Conservation (phyloP, 2,888 invertebrate genomes). For the Trachelus tabidus region DNA sequence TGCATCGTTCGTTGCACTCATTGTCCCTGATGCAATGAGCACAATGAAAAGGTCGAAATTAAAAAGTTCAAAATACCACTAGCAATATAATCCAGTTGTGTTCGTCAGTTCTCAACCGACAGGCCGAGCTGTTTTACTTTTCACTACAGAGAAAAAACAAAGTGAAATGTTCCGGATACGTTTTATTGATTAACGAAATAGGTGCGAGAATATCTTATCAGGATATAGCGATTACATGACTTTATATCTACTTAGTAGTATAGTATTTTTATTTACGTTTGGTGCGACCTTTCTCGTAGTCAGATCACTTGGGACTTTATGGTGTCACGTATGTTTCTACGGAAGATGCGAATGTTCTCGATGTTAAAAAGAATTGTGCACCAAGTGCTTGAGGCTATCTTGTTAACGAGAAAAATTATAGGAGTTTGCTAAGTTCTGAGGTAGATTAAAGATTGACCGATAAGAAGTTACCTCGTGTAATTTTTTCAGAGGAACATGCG, state of each 20-base stretch:
- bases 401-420: background rate
- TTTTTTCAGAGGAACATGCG: background rate
- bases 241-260: conserved; percentile 17
- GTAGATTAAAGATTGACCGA: background rate
- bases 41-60: background rate
- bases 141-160: background rate
- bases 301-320: background rate
- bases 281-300: background rate
- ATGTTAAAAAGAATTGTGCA: background rate
- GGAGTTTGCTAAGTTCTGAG: background rate
- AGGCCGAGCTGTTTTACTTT: too few relatives aligned
- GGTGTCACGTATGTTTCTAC: background rate
- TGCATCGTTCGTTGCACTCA: background rate
- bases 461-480: background rate
- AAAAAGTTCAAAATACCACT: background rate
- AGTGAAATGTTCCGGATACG: background rate
- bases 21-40: background rate
- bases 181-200: background rate
- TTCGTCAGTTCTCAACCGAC: background rate
- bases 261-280: background rate
- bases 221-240: conserved; percentile 6
- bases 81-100: background rate
- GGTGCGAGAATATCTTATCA: background rate
- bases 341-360: background rate
- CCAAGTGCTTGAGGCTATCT: background rate